phyloP scores from a whole-genome alignment of 2,888 invertebrate species.

The Drosophila siamana region DNA sequence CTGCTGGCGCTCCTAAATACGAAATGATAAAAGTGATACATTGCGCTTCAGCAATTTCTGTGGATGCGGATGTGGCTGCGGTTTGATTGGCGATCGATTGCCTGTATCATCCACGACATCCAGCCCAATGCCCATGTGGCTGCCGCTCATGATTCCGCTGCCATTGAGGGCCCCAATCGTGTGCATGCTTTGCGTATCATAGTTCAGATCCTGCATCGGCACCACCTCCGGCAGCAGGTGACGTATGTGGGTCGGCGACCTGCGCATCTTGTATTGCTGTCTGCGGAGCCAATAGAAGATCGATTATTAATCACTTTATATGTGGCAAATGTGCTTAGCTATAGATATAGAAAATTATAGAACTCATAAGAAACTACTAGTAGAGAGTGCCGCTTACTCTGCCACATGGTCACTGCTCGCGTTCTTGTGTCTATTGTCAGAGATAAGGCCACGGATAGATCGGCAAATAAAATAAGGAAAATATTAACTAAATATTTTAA shows the following conservation, averaged over 20 bases:
- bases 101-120: constrained; percentile 73
- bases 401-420: constrained; percentile 40
- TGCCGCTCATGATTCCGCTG: constrained; percentile 65
- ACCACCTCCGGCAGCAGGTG: constrained; percentile 85
- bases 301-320: neutral
- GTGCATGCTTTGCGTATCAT: constrained; percentile 81
- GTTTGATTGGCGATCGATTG: constrained; percentile 54
- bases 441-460: constrained; percentile 29
- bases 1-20: constrained; percentile 72
- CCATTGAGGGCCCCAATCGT: constrained; percentile 69
- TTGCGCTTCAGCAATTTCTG: constrained; percentile 84
- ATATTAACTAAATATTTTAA: neutral
- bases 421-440: constrained; percentile 53
- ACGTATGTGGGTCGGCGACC: constrained; percentile 85
- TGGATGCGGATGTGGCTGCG: constrained; percentile 62
- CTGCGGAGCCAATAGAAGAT: constrained; percentile 55
- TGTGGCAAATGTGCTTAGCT: neutral
- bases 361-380: neutral
- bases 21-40: constrained; percentile 85
- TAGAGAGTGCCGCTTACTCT: constrained; percentile 58
- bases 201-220: constrained; percentile 85
- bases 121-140: constrained; percentile 62
- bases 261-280: constrained; percentile 84
- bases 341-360: neutral
- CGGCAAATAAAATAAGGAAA: constrained; percentile 2